phyloP scores from a whole-genome alignment of 2,888 invertebrate genomes.

The Protonemura montana region DNA sequence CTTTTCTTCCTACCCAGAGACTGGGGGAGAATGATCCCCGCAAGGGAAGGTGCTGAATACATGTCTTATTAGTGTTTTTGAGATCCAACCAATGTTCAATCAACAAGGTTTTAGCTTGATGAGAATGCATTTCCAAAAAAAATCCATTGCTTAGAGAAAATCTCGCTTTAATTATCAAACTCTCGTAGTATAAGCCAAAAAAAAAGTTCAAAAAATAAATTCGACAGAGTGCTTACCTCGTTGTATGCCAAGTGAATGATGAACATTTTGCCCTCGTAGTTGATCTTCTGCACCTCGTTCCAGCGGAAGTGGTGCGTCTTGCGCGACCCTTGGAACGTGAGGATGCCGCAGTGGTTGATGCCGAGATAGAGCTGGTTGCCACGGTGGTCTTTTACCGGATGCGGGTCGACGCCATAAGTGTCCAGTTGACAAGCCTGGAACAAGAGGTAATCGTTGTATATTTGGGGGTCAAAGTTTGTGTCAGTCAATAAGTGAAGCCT shows the following conservation, averaged over 20 bases:
- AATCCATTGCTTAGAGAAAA: too few relatives aligned
- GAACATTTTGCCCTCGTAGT: conserved; percentile 98
- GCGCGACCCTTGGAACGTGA: conserved; percentile 92
- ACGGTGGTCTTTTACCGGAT: conserved; percentile 97
- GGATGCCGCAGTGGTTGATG: conserved; percentile 93
- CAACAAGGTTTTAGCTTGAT: too few relatives aligned
- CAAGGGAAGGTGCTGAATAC: too few relatives aligned
- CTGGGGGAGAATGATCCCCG: too few relatives aligned
- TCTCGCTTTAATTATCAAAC: too few relatives aligned
- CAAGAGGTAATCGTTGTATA: too few relatives aligned
- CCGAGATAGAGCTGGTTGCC: conserved; percentile 92
- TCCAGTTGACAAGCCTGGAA: conserved; percentile 80
- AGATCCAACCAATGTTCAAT: too few relatives aligned
- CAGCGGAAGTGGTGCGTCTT: conserved; percentile 96
- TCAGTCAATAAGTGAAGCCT: too few relatives aligned
- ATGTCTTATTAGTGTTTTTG: too few relatives aligned
- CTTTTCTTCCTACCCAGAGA: too few relatives aligned
- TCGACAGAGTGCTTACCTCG: conserved; percentile 71
- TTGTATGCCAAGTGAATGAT: conserved; percentile 92
- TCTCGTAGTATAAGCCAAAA: background rate
- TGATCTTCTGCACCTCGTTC: conserved; percentile 94
- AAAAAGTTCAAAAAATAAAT: background rate
- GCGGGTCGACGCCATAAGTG: conserved; percentile 97
- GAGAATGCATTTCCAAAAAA: too few relatives aligned
- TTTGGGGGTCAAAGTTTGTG: too few relatives aligned